Percentiles rank a stretch among this genome's conserved stretches.
phyloP scores from a whole-genome alignment of 2,113 vertebrate genomes.

The Microtus richardsoni region DNA sequence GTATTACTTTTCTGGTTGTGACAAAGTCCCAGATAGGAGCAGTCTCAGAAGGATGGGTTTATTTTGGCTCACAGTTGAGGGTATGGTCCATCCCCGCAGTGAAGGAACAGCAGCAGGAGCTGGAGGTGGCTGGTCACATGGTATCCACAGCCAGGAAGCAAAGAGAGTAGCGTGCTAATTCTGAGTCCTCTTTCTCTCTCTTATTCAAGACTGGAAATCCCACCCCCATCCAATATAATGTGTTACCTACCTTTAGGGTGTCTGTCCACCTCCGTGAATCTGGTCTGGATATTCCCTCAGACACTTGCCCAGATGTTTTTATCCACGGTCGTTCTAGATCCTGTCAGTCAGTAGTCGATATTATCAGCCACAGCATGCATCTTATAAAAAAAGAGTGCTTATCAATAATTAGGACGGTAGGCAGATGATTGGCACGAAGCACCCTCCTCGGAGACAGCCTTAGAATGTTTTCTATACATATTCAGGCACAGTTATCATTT shows the following conservation, averaged over 20 bases:
- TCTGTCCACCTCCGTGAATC: neutral
- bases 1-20: neutral
- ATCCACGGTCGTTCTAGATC: neutral
- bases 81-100: too few relatives aligned
- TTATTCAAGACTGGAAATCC: too few relatives aligned
- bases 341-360: neutral
- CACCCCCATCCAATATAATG: neutral
- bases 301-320: neutral
- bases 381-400: neutral
- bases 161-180: neutral
- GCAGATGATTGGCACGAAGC: neutral
- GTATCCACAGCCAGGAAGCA: neutral
- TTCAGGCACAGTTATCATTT: neutral
- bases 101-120: neutral
- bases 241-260: neutral
- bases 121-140: neutral
- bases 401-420: neutral
- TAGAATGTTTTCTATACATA: neutral
- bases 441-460: neutral
- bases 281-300: neutral
- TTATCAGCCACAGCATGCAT: neutral
- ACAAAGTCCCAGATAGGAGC: neutral
- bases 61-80: neutral
- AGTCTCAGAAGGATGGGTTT: neutral
- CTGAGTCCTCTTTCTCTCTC: neutral